phyloP scores from a whole-genome alignment of 2,797 vertebrate genomes.

The Melopsittacus undulatus region DNA sequence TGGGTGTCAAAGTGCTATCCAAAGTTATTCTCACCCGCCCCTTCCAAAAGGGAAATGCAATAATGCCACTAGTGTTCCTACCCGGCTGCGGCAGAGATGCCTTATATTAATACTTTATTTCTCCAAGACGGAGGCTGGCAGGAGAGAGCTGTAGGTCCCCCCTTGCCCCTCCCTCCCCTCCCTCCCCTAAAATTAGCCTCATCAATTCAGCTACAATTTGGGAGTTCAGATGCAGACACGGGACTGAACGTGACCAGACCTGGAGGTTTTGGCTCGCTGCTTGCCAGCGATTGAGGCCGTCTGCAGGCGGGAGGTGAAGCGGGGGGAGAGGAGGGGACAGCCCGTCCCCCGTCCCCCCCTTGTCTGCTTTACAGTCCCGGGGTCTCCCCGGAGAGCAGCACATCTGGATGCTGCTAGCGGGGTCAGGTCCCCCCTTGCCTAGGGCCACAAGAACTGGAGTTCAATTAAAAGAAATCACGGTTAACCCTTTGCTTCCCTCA shows the following conservation, averaged over 20 bases:
- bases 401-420: conserved; percentile 99
- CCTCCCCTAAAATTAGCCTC: conserved; percentile 82
- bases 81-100: conserved; percentile 52
- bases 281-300: conserved; percentile 77
- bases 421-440: conserved; percentile 98
- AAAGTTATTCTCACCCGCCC: conserved; percentile 33
- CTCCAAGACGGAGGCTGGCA: conserved; percentile 63
- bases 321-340: conserved; percentile 74
- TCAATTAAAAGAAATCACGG: conserved; percentile 95
- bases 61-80: conserved; percentile 32
- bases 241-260: conserved; percentile 80
- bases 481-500: conserved; percentile 89
- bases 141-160: conserved; percentile 48
- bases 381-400: conserved; percentile 89
- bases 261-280: conserved; percentile 72
- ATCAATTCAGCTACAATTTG: conserved; percentile 86
- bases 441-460: conserved; percentile 90
- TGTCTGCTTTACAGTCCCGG: conserved; percentile 78
- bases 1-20: conserved; percentile 56
- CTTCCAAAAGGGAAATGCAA: conserved; percentile 43
- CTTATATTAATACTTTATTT: conserved; percentile 75
- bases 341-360: not conserved
- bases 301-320: conserved; percentile 75
- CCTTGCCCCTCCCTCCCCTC: conserved; percentile 62
- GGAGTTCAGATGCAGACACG: conserved; percentile 78